These are phyloP conservation scores for Cossypha niveicapilla DNA, from an alignment of 2,797 vertebrate genomes.

Conservation along the genomic window DNA sequence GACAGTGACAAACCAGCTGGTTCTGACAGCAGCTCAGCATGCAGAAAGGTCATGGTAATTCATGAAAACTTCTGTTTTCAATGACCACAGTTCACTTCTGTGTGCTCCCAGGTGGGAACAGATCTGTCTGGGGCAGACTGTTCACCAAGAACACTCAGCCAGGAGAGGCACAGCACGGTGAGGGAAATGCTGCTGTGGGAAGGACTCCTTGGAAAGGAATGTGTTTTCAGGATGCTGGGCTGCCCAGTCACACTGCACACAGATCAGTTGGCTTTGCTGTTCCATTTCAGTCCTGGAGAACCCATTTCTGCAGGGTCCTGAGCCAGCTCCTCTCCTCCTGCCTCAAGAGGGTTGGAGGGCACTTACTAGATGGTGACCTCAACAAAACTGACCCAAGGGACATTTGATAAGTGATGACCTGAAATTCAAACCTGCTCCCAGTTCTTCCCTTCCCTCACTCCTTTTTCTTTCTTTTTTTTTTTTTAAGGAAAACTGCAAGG, in stretches of 20 bases:
- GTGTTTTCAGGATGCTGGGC: not conserved
- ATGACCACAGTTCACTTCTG: not conserved
- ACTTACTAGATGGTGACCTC: not conserved
- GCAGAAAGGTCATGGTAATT: not conserved
- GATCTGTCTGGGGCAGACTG: not conserved
- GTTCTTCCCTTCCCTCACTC: not conserved
- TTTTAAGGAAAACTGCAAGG: not conserved
- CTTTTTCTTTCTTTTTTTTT: not conserved
- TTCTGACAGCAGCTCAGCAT: not conserved
- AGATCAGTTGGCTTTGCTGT: not conserved
- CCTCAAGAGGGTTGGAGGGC: not conserved
- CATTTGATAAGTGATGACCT: not conserved
- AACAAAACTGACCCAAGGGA: not conserved
- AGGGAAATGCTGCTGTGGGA: not conserved
- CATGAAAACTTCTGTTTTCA: not conserved
- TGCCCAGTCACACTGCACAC: not conserved
- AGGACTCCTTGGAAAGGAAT: not conserved
- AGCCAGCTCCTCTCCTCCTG: not conserved
- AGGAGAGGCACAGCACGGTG: not conserved
- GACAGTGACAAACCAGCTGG: not conserved
- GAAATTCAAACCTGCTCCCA: not conserved
- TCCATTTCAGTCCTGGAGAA: not conserved
- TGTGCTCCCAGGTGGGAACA: not conserved
- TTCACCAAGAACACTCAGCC: not conserved
- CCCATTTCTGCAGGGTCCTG: not conserved